Conservation (phyloP, 1,140 invertebrate species). For the Ostrea edulis region DNA sequence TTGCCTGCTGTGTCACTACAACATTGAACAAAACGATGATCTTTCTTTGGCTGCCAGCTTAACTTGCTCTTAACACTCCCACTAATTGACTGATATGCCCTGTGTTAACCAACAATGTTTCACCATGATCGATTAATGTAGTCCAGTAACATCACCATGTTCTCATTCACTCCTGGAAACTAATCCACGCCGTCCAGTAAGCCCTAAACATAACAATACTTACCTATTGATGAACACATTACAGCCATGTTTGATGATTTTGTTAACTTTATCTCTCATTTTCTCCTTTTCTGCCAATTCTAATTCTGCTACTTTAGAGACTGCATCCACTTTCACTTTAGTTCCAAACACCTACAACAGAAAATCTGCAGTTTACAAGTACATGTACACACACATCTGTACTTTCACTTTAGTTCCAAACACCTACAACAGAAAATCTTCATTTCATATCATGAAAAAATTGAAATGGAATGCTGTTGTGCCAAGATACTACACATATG, state of each 20-base stretch:
- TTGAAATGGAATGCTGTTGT: neutral
- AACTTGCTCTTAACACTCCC: too few relatives aligned
- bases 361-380: neutral
- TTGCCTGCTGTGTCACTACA: too few relatives aligned
- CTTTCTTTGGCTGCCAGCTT: too few relatives aligned
- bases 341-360: constrained; percentile 92
- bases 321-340: constrained; percentile 97
- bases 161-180: too few relatives aligned
- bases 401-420: constrained; percentile 98
- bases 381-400: too few relatives aligned
- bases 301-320: constrained; percentile 98
- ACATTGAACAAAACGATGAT: too few relatives aligned
- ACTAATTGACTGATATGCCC: too few relatives aligned
- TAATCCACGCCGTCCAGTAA: too few relatives aligned
- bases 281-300: constrained; percentile 99
- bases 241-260: constrained; percentile 96
- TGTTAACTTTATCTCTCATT: constrained; percentile 99
- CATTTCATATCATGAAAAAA: neutral
- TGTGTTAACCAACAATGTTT: too few relatives aligned
- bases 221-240: constrained; percentile 99
- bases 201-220: constrained; percentile 43
- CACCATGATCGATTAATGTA: too few relatives aligned
- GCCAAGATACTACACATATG: too few relatives aligned
- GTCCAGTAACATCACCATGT: too few relatives aligned
- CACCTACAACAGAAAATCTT: constrained; percentile 81